Base-by-base conservation (phyloP, 37 sponge, comb jelly and placozoan genomes). In the Geodia barretti region DNA sequence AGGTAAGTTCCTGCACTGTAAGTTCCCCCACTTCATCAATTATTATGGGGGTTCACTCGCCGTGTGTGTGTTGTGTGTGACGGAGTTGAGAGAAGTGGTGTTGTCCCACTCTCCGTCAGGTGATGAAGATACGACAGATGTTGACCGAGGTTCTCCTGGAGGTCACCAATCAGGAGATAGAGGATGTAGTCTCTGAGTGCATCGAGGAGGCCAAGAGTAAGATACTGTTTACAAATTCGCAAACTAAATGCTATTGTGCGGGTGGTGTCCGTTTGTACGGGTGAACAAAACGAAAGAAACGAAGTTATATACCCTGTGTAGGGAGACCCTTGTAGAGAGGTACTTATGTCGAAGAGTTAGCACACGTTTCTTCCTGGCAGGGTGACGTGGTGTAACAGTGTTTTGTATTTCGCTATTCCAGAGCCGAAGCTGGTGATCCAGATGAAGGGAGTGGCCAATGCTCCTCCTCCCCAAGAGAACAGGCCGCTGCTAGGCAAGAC, bases 71-170 rank as follows among this genome's bases (percentile, higher is more conserved):
- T n/a, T n/a, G n/a, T n/a, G n/a, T n/a, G n/a, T n/a, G n/a, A n/a
- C n/a, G n/a, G n/a, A n/a, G n/a, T n/a, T n/a, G n/a, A n/a, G n/a
- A n/a, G n/a, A n/a, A n/a, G n/a, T n/a, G n/a, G n/a, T n/a, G n/a
- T n/a, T n/a, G n/a, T n/a, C n/a, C n/a, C n/a, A n/a, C n/a, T n/a
- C n/a, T n/a, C 7, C 54, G 20, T 11, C 32, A 88, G 89, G 62
- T 88, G 31, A 40, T 80, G 33, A 77, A 77, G 39, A 69, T 89
- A n/a, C 81, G 86, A 1, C 66, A 72, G 60, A 81, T 80, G 82
- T 54, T 90, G 81, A 85, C 86, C 0, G 90, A 85, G 33, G 75
- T 85, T 7, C 77, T 90, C 34, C 78, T 90, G 38, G 82, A 84
- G 20, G 85, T 84, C 39, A 90, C 86, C 35, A 72, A 67, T 60